Conservation (phyloP, 2,888 invertebrate genomes). For the Chrysotoxum bicinctum region DNA sequence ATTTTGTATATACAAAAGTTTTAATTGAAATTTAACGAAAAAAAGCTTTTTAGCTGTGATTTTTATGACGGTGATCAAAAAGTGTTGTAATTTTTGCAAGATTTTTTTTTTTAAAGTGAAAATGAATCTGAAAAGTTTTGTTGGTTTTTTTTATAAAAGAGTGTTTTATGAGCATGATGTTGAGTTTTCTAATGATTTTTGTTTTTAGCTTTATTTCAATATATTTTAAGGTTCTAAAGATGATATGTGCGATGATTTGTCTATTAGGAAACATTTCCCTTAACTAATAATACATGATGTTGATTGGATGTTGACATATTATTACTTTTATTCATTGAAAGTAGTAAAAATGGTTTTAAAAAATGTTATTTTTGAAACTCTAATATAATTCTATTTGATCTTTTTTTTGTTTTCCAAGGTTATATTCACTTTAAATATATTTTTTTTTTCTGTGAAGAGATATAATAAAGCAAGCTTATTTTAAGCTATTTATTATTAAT, state of each 20-base stretch:
- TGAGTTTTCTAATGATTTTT: background rate
- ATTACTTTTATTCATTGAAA: slow-evolving; percentile 4
- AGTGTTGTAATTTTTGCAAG: slow-evolving; percentile 14
- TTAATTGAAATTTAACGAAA: slow-evolving; percentile 1
- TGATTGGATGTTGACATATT: slow-evolving; percentile 19
- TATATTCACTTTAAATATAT: background rate
- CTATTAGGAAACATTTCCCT: slow-evolving; percentile 32
- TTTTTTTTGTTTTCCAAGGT: background rate
- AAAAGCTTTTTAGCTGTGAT: slow-evolving; percentile 53
- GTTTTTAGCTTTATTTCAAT: background rate
- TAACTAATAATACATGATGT: background rate
- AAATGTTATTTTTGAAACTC: background rate
- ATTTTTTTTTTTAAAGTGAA: slow-evolving; percentile 15
- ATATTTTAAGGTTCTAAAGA: slow-evolving; percentile 46
- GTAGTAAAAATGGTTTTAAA: slow-evolving; percentile 6
- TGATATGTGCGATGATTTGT: slow-evolving; percentile 70
- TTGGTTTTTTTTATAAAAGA: slow-evolving; percentile 43
- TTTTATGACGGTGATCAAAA: slow-evolving; percentile 44
- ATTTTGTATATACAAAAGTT: background rate
- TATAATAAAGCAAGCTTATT: background rate
- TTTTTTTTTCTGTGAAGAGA: background rate
- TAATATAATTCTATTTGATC: background rate
- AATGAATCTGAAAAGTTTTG: slow-evolving; percentile 9
- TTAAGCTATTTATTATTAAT: background rate
- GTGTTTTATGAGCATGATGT: slow-evolving; percentile 54